phyloP scores from a whole-genome alignment of 2,113 vertebrate genomes.

The Lophius piscatorius region DNA sequence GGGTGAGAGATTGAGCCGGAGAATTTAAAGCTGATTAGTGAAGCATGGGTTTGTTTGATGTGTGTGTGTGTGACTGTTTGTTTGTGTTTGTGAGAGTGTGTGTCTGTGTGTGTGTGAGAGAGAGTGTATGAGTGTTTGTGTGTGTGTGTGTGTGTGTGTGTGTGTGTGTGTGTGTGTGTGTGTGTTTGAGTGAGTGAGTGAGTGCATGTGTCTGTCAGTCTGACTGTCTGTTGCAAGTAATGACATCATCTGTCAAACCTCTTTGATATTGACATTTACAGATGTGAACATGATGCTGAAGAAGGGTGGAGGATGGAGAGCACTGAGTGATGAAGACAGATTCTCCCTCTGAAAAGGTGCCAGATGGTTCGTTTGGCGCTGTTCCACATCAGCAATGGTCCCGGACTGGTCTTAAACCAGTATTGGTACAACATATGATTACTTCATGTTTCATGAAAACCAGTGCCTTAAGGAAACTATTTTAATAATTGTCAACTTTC shows the following conservation, averaged over 20 bases:
- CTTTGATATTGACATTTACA: constrained; percentile 55
- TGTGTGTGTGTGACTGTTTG: constrained; percentile 39
- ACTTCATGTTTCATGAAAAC: too few species aligned
- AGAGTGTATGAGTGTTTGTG: too few species aligned
- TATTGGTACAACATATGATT: too few species aligned
- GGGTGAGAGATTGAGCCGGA: constrained; percentile 25
- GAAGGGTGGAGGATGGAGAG: constrained; percentile 1
- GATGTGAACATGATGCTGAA: constrained; percentile 21
- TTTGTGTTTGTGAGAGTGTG: too few species aligned
- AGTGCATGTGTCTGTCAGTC: too few species aligned
- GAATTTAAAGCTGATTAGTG: constrained; percentile 91
- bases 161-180: constrained; percentile 11
- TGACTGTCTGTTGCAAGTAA: too few species aligned
- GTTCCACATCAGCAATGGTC: constrained; percentile 18
- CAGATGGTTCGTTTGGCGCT: constrained; percentile 45
- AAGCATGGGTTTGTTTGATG: constrained; percentile 89
- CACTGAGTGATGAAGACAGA: constrained; percentile 24
- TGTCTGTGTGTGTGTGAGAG: too few species aligned
- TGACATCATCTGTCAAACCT: constrained; percentile 36
- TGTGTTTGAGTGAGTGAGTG: too few species aligned
- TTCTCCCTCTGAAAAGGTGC: constrained; percentile 15
- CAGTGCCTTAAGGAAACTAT: too few species aligned
- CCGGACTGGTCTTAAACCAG: too few species aligned
- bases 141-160: constrained; percentile 15
- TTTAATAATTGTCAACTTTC: too few species aligned